Evolutionary conservation across 1,140 invertebrate species (phyloP).

Genomic region (Neodiprion fabricii): DNA sequence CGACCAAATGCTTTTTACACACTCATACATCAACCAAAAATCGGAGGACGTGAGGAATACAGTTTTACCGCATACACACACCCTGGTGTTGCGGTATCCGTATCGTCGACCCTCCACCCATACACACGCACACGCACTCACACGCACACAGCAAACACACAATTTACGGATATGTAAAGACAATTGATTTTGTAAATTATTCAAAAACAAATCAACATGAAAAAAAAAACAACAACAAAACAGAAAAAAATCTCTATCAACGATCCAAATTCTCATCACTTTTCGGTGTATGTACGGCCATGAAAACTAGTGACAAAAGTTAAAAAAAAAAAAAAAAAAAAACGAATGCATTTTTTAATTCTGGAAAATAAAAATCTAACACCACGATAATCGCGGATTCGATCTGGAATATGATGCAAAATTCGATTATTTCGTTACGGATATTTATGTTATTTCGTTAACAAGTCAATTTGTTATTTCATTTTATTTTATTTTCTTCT

Average conservation of each 20-base stretch:
- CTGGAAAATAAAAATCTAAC: conserved; percentile 15
- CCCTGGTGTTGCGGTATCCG: not conserved
- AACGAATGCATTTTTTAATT: conserved; percentile 22
- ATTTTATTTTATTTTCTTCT: no score
- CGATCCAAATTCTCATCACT: no score
- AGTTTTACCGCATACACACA: not conserved
- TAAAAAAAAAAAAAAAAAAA: conserved; percentile 19
- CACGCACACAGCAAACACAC: conserved; percentile 45
- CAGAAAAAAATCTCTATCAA: no score
- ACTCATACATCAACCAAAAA: not conserved
- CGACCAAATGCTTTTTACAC: conserved; percentile 28
- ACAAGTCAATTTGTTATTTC: no score
- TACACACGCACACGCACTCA: conserved; percentile 25
- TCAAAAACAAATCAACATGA: conserved; percentile 32
- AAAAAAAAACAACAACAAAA: no score
- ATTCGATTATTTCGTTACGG: no score
- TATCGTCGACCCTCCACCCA: conserved; percentile 28
- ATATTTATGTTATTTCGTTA: no score
- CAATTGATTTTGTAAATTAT: conserved; percentile 64
- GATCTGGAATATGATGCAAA: no score
- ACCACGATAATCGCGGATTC: no score
- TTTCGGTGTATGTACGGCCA: not conserved
- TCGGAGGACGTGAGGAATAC: not conserved
- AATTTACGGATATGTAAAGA: conserved; percentile 64
- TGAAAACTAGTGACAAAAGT: not conserved